These are phyloP conservation scores for Erebia epiphron DNA, from an alignment of 2,888 invertebrate species.

Conservation along the genomic window DNA sequence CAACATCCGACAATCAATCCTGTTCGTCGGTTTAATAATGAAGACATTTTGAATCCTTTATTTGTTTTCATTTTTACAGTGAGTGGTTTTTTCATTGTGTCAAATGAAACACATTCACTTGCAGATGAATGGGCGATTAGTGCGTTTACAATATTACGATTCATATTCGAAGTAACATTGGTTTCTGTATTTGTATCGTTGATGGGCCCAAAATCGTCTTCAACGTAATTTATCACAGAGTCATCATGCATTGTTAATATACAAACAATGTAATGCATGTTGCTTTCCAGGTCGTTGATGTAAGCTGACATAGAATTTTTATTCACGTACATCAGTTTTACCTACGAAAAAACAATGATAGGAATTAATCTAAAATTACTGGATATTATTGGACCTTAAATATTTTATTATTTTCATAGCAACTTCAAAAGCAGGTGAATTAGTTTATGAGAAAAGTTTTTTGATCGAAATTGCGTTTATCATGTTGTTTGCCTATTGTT, in stretches of 20 bases:
- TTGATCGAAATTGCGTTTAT: too few species aligned
- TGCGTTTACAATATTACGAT: constrained; percentile 64
- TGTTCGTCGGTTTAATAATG: constrained; percentile 69
- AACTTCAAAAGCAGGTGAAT: too few species aligned
- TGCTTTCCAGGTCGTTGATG: constrained; percentile 61
- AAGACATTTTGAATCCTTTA: constrained; percentile 63
- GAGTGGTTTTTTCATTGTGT: constrained; percentile 63
- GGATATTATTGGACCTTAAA: too few species aligned
- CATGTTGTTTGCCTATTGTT: too few species aligned
- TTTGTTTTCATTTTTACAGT: constrained; percentile 56
- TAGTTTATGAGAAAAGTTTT: too few species aligned
- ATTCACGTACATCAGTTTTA: constrained; percentile 68
- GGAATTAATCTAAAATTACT: not conserved
- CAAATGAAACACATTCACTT: constrained; percentile 74
- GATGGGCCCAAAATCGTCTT: constrained; percentile 50
- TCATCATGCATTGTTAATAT: constrained; percentile 67
- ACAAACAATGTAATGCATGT: constrained; percentile 70
- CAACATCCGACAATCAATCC: constrained; percentile 76
- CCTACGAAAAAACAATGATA: constrained; percentile 52
- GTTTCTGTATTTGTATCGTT: constrained; percentile 57
- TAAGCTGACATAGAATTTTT: constrained; percentile 66
- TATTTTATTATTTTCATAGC: too few species aligned
- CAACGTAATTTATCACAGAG: constrained; percentile 51
- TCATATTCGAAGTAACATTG: constrained; percentile 61
- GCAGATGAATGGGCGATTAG: constrained; percentile 70